A percentile compares a stretch with the other conserved stretches of the same genome.
Conservation (phyloP, 2,113 vertebrate species). For the Hemiscyllium ocellatum region DNA sequence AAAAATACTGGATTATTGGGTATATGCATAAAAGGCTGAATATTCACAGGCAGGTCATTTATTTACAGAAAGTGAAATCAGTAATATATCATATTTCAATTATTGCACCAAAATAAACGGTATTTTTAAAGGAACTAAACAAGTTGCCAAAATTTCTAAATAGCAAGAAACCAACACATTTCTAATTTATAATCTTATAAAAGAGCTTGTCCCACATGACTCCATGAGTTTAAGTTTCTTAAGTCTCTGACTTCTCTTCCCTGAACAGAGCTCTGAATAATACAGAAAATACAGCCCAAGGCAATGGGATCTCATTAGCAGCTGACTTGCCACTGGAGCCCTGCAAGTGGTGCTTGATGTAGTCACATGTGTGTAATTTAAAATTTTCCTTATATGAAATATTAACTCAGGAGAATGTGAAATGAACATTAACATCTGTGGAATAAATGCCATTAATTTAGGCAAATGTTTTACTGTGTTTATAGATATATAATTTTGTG, state of each 20-base stretch:
- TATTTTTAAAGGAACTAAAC: neutral
- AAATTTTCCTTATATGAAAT: constrained; percentile 33
- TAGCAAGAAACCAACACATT: neutral
- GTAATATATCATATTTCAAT: neutral
- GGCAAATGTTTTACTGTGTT: neutral
- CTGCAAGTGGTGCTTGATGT: neutral
- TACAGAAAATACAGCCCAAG: constrained; percentile 1
- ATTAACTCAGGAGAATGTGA: constrained; percentile 26
- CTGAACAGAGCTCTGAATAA: neutral
- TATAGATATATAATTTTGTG: neutral
- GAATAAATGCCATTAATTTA: constrained; percentile 20
- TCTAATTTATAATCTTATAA: neutral
- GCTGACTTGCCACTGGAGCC: constrained; percentile 20
- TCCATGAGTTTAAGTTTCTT: neutral
- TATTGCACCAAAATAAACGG: neutral
- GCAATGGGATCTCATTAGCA: constrained; percentile 24
- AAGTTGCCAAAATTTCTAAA: neutral
- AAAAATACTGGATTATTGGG: neutral
- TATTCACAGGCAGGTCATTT: neutral
- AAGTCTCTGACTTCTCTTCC: neutral
- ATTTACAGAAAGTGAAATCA: neutral
- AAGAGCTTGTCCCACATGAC: neutral
- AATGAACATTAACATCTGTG: constrained; percentile 21
- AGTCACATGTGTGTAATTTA: constrained; percentile 34
- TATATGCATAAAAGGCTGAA: neutral